Evolutionary conservation across 2,113 vertebrate genomes (phyloP).

Genomic region (Pomatorhinus ruficollis): DNA sequence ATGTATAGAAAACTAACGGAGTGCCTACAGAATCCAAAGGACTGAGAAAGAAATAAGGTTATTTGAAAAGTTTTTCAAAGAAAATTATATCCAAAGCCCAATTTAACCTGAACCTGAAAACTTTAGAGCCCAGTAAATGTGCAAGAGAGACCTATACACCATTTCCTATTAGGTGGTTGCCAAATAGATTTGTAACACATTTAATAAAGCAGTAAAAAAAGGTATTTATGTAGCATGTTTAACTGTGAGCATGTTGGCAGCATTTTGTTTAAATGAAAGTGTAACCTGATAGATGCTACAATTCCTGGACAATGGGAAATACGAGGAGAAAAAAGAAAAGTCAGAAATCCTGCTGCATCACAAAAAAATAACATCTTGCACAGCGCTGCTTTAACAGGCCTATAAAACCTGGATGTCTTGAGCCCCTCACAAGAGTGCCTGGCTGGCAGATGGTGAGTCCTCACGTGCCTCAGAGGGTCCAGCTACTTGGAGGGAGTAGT

Average conservation of each 20-base stretch:
- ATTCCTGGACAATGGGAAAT: neutral
- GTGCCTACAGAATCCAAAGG: neutral
- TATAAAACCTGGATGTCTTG: neutral
- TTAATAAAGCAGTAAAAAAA: slow-evolving; percentile 33
- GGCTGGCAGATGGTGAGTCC: neutral
- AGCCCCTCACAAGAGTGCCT: neutral
- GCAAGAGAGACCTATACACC: neutral
- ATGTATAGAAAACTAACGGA: neutral
- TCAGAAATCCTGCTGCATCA: neutral
- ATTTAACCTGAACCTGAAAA: neutral
- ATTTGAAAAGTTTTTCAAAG: neutral
- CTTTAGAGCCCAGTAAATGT: neutral
- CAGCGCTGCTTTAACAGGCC: neutral
- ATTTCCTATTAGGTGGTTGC: neutral
- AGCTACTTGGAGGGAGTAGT: neutral
- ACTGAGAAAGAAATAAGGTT: neutral
- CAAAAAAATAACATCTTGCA: neutral
- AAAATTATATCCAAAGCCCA: neutral
- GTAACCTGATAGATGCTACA: neutral
- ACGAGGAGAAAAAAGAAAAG: neutral
- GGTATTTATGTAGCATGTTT: neutral
- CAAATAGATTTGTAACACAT: neutral
- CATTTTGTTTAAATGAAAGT: neutral
- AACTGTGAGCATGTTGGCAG: neutral
- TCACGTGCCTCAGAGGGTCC: neutral